phyloP scores from a whole-genome alignment of 2,888 invertebrate genomes.

The Deroplatys truncata region DNA sequence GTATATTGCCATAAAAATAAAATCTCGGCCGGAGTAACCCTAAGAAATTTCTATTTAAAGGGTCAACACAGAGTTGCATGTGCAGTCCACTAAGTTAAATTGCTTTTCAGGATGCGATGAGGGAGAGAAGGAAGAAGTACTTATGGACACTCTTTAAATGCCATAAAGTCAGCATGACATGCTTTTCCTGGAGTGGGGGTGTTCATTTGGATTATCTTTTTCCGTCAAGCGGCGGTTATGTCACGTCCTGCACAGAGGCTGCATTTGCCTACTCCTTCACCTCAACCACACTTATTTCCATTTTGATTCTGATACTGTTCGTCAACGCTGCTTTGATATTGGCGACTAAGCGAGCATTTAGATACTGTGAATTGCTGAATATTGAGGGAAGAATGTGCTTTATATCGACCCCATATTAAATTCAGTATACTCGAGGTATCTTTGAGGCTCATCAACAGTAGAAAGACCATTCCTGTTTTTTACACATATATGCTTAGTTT shows the following conservation, averaged over 20 bases:
- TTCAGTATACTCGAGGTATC: too few species aligned
- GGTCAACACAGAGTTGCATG: not conserved
- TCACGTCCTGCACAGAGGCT: not conserved
- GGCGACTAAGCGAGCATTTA: too few species aligned
- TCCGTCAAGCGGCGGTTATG: not conserved
- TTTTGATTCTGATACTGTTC: too few species aligned
- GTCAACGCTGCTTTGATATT: not conserved
- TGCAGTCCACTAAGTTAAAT: not conserved
- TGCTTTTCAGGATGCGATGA: not conserved
- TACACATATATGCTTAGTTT: too few species aligned
- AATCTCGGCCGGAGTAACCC: too few species aligned
- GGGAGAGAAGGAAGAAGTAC: not conserved
- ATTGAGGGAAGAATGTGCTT: too few species aligned
- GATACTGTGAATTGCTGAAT: too few species aligned
- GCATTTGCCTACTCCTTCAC: not conserved
- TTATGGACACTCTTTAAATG: not conserved
- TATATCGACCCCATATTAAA: too few species aligned
- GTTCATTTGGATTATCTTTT: not conserved
- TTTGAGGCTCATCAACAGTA: too few species aligned
- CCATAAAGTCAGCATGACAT: not conserved
- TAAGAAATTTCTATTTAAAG: not conserved
- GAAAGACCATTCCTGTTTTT: too few species aligned
- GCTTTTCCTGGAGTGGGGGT: not conserved
- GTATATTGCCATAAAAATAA: too few species aligned
- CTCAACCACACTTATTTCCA: not conserved